A percentile compares a stretch with the other conserved stretches of the same genome.
These are phyloP conservation scores for Serripes groenlandicus DNA, from an alignment of 2,888 invertebrate genomes.

Conservation along the genomic window DNA sequence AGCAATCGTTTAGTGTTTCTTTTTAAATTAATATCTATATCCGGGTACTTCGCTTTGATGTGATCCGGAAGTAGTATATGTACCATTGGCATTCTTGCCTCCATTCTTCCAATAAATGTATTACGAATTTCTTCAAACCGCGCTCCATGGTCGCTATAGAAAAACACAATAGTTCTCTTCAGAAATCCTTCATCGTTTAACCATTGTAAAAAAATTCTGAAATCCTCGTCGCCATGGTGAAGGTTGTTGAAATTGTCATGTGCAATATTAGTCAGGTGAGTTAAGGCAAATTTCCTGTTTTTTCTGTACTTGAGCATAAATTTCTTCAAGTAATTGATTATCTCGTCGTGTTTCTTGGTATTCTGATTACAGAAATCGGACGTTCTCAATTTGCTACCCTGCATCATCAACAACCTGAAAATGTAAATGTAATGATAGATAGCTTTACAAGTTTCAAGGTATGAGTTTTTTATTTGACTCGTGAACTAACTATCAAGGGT, in stretches of 20 bases:
- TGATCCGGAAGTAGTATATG: conserved; percentile 91
- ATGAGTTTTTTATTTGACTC: too few species aligned
- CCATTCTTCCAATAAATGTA: too few species aligned
- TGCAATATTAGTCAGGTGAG: conserved; percentile 94
- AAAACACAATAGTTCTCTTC: conserved; percentile 77
- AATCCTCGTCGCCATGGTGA: conserved; percentile 90
- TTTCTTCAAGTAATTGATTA: conserved; percentile 89
- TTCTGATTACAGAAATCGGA: conserved; percentile 4
- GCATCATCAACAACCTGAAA: too few species aligned
- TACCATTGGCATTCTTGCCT: conserved; percentile 91
- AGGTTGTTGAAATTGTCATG: conserved; percentile 95
- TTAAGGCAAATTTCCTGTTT: conserved; percentile 92
- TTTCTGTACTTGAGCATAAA: conserved; percentile 89
- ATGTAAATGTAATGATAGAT: too few species aligned
- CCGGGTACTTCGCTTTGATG: conserved; percentile 90
- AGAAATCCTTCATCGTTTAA: conserved; percentile 82
- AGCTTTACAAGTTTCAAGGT: too few species aligned
- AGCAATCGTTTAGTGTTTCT: conserved; percentile 90
- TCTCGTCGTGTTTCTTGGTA: conserved; percentile 81
- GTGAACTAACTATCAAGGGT: too few species aligned
- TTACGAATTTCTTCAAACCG: conserved; percentile 95
- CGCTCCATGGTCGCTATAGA: conserved; percentile 95
- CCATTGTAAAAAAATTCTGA: conserved; percentile 88
- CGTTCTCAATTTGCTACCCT: background rate
- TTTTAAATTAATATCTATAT: conserved; percentile 90